Evolutionary conservation across 1,140 invertebrate species (phyloP).

Genomic region (Papilio polytes): DNA sequence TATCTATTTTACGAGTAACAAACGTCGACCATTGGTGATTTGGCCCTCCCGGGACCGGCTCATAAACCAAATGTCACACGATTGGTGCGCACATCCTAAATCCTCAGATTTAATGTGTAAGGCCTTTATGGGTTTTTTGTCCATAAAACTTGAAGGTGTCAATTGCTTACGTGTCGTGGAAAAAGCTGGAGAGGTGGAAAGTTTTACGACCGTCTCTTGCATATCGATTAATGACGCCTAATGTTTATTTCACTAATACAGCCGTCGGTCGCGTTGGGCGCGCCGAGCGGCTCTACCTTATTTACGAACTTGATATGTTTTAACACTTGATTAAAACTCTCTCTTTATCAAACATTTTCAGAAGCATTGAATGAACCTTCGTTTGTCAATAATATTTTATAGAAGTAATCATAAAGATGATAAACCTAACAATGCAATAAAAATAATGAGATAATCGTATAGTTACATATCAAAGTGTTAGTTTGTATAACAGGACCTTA

Average conservation of each 20-base stretch:
- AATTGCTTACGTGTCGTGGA: constrained; percentile 48
- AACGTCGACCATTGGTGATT: constrained; percentile 57
- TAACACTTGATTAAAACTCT: neutral
- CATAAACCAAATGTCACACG: constrained; percentile 48
- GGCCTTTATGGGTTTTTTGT: constrained; percentile 48
- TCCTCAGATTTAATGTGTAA: constrained; percentile 51
- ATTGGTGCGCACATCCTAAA: constrained; percentile 54
- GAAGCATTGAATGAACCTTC: neutral
- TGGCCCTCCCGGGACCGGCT: constrained; percentile 46
- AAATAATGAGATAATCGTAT: neutral
- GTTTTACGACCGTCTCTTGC: constrained; percentile 33
- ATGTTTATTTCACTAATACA: constrained; percentile 22
- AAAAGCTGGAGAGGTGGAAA: constrained; percentile 36
- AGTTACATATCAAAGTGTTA: neutral
- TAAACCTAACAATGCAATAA: neutral
- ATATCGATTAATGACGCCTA: constrained; percentile 32
- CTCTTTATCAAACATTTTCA: neutral
- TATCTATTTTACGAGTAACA: constrained; percentile 60
- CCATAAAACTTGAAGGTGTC: constrained; percentile 57
- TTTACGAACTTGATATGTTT: constrained; percentile 16
- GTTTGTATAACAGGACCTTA: constrained; percentile 40
- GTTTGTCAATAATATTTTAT: neutral
- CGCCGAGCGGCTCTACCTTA: neutral
- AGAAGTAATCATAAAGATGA: neutral
- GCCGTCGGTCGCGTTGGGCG: neutral